Evolutionary conservation across 2,797 vertebrate species (phyloP).

Genomic region (Spatula versicolor): DNA sequence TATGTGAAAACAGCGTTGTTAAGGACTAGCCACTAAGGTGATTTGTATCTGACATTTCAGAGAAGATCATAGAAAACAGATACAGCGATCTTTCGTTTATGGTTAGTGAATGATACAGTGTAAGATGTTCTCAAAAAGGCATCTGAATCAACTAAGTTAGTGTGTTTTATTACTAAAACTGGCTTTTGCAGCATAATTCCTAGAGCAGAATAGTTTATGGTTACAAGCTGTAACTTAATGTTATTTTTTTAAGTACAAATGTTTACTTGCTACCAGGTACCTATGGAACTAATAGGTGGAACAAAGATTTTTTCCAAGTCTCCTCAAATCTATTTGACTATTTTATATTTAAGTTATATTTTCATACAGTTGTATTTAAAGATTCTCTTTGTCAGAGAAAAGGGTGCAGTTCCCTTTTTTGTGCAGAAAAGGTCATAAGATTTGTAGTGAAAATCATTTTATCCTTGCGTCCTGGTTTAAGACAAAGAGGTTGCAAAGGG

Average conservation of each 20-base stretch:
- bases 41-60: constrained; percentile 6
- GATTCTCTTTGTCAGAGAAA: constrained; percentile 73
- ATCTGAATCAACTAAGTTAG: constrained; percentile 52
- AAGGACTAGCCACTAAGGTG: background rate
- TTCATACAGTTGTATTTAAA: constrained; percentile 85
- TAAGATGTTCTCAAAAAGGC: constrained; percentile 52
- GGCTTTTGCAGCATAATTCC: constrained; percentile 79
- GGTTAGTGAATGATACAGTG: background rate
- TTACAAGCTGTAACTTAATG: constrained; percentile 77
- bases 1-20: background rate
- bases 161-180: constrained; percentile 76
- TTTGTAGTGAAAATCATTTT: constrained; percentile 34
- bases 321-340: constrained; percentile 79
- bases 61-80: constrained; percentile 20
- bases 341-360: constrained; percentile 88
- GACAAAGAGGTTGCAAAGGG: constrained; percentile 30
- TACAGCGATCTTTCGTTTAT: background rate
- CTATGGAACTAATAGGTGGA: constrained; percentile 76
- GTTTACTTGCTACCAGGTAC: constrained; percentile 77
- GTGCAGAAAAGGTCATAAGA: constrained; percentile 49
- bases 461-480: constrained; percentile 18
- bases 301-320: constrained; percentile 80
- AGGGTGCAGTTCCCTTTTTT: constrained; percentile 68
- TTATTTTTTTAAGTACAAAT: constrained; percentile 78
- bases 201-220: constrained; percentile 75